Conservation (phyloP, 53 echinoderm and acorn worm species). For the Patiria pectinifera region DNA sequence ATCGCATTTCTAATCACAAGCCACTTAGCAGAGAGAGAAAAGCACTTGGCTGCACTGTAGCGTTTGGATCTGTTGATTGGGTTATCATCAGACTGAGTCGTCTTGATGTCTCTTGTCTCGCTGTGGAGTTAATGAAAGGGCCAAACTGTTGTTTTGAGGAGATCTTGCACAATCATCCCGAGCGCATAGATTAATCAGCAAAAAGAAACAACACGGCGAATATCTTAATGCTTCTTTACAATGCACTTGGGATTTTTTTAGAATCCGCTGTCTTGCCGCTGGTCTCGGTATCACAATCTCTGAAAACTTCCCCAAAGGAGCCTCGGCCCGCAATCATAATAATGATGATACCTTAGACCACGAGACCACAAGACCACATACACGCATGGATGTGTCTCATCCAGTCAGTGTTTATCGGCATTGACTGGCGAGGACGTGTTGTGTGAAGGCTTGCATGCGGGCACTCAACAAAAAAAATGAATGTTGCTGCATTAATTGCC, state of each 20-base stretch:
- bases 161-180: neutral
- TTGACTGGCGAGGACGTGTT: conserved; percentile 4
- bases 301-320: conserved; percentile 2
- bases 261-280: neutral
- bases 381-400: neutral
- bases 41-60: neutral
- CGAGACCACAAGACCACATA: neutral
- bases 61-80: neutral
- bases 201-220: neutral
- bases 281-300: neutral
- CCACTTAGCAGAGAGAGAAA: neutral
- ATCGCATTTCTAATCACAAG: neutral
- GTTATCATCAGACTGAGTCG: neutral
- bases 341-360: conserved; percentile 20
- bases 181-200: neutral
- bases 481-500: conserved; percentile 49
- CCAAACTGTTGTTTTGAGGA: neutral
- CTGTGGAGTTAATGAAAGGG: neutral
- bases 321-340: neutral
- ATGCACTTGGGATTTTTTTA: neutral
- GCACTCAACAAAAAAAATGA: neutral
- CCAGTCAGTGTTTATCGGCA: conserved; percentile 7
- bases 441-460: neutral
- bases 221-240: neutral
- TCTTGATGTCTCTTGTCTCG: neutral